phyloP scores from a whole-genome alignment of 2,113 vertebrate species.

The Lanius collurio region DNA sequence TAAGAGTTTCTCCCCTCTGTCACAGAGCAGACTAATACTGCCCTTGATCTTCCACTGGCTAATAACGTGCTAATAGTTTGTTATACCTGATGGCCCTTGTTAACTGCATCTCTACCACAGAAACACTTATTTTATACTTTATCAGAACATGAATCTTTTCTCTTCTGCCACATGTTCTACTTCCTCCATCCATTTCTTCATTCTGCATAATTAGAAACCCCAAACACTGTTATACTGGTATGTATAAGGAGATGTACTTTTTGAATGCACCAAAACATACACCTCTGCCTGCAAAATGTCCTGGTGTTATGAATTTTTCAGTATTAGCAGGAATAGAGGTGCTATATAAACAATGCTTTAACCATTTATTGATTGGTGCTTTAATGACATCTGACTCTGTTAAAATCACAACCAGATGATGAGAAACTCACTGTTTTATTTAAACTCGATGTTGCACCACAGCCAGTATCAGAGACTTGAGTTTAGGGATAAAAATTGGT shows the following conservation, averaged over 20 bases:
- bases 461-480: neutral
- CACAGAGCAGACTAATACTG: neutral
- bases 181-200: neutral
- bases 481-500: neutral
- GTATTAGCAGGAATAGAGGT: constrained; percentile 18
- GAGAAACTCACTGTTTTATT: neutral
- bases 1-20: neutral
- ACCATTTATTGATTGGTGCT: constrained; percentile 32
- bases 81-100: neutral
- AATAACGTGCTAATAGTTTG: neutral
- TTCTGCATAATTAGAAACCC: neutral
- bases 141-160: neutral
- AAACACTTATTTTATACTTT: neutral
- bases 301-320: constrained; percentile 33
- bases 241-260: neutral
- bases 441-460: neutral
- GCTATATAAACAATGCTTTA: constrained; percentile 32
- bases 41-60: neutral
- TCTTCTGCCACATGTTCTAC: neutral
- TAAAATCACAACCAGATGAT: neutral
- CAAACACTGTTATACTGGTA: neutral
- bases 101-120: neutral
- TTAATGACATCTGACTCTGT: neutral
- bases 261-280: neutral
- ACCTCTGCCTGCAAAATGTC: neutral